These are phyloP conservation scores for Hydrophis major DNA, from an alignment of 2,797 vertebrate genomes.

Conservation along the genomic window DNA sequence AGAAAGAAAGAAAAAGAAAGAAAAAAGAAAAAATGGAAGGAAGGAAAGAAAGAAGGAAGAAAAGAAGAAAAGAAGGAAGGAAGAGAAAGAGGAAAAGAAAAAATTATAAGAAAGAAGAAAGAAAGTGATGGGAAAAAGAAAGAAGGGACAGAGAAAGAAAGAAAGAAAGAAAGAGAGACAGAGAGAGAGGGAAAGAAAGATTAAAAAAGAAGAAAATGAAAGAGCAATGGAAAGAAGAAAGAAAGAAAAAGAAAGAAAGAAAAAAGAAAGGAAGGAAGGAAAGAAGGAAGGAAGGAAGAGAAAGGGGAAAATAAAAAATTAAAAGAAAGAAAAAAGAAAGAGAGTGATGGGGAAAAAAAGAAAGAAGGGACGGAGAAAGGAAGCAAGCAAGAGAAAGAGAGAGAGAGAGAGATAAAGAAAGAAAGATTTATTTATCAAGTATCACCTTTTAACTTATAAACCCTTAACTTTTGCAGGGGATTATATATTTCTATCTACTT, in stretches of 20 bases:
- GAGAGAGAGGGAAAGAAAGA: no score
- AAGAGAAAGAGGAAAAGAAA: no score
- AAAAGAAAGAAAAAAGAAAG: neutral
- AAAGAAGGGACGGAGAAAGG: neutral
- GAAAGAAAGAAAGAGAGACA: no score
- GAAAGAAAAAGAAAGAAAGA: neutral
- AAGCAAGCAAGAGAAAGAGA: neutral
- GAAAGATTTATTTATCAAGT: neutral
- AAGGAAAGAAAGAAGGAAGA: no score
- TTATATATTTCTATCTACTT: neutral
- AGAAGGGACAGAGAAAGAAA: no score
- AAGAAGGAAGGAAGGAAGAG: neutral
- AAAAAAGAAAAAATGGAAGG: no score
- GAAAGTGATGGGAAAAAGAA: no score
- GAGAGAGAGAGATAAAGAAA: neutral
- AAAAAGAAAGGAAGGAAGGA: neutral
- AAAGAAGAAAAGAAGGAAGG: no score
- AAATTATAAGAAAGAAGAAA: no score
- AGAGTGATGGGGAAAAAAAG: no score
- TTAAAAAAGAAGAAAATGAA: no score
- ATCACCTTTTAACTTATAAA: neutral
- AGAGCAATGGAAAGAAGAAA: neutral
- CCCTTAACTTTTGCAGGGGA: neutral
- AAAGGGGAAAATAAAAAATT: neutral
- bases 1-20: no score